Conservation (phyloP, 2,888 invertebrate genomes). For the Acleris holmiana region DNA sequence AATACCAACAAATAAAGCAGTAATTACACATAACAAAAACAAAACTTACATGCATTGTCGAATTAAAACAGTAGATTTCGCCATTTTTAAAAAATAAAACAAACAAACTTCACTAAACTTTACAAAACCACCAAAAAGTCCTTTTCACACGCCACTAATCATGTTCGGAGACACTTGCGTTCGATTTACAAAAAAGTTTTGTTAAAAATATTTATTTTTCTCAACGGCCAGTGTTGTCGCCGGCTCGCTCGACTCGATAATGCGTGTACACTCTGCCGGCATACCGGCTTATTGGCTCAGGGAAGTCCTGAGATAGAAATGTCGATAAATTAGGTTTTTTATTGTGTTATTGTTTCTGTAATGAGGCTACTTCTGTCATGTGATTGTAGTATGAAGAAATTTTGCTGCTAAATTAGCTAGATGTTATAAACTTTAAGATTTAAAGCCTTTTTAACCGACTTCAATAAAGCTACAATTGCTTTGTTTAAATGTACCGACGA, state of each 20-base stretch:
- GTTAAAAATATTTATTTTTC: conserved; percentile 38
- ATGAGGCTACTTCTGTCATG: background rate
- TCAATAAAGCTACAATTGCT: too few relatives aligned
- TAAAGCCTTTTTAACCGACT: too few relatives aligned
- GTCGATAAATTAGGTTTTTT: conserved; percentile 44
- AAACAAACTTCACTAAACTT: background rate
- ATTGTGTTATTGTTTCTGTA: background rate
- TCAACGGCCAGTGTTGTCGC: conserved; percentile 45
- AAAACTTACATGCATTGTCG: conserved; percentile 50
- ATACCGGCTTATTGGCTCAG: conserved; percentile 49
- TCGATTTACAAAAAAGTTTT: conserved; percentile 20
- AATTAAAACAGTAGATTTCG: conserved; percentile 46
- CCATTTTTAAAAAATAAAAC: conserved; percentile 44
- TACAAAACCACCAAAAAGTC: background rate
- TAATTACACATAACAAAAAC: background rate
- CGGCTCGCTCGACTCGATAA: conserved; percentile 55
- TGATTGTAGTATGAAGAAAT: background rate
- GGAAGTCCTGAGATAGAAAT: conserved; percentile 45
- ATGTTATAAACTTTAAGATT: too few relatives aligned
- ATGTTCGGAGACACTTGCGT: conserved; percentile 7
- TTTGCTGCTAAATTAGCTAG: too few relatives aligned
- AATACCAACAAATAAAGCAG: background rate
- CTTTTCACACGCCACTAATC: conserved; percentile 15
- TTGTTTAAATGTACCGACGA: too few relatives aligned
- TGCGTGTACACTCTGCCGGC: conserved; percentile 53